Conservation (phyloP, 1,140 invertebrate genomes). For the Samia ricini region DNA sequence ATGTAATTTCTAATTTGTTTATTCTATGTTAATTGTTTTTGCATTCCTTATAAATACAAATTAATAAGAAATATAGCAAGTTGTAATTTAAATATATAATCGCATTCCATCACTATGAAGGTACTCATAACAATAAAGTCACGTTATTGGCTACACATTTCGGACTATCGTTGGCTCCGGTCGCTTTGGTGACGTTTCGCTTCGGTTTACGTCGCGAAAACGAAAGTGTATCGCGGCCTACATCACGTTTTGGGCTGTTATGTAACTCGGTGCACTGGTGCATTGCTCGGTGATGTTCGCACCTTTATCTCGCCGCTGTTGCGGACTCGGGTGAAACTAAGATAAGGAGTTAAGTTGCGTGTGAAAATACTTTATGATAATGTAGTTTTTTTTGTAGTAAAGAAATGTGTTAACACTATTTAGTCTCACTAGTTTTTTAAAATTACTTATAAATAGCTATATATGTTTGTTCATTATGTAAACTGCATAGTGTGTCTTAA, state of each 20-base stretch:
- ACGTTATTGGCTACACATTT: neutral
- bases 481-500: too few relatives aligned
- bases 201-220: conserved; percentile 28
- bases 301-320: neutral
- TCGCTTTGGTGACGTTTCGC: neutral
- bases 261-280: conserved; percentile 50
- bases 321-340: neutral
- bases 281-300: conserved; percentile 22
- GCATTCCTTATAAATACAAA: too few relatives aligned
- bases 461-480: too few relatives aligned
- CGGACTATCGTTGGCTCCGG: neutral
- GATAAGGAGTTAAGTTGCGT: neutral
- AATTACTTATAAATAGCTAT: too few relatives aligned
- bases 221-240: conserved; percentile 56
- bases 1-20: too few relatives aligned
- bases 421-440: too few relatives aligned
- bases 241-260: conserved; percentile 45
- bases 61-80: too few relatives aligned
- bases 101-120: neutral
- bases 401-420: neutral
- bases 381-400: neutral
- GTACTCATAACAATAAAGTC: neutral
- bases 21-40: too few relatives aligned
- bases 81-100: neutral
- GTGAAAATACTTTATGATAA: neutral